Percentiles rank a stretch among this genome's conserved stretches.
Conservation (phyloP, 2,797 vertebrate species). For the Scyliorhinus canicula region DNA sequence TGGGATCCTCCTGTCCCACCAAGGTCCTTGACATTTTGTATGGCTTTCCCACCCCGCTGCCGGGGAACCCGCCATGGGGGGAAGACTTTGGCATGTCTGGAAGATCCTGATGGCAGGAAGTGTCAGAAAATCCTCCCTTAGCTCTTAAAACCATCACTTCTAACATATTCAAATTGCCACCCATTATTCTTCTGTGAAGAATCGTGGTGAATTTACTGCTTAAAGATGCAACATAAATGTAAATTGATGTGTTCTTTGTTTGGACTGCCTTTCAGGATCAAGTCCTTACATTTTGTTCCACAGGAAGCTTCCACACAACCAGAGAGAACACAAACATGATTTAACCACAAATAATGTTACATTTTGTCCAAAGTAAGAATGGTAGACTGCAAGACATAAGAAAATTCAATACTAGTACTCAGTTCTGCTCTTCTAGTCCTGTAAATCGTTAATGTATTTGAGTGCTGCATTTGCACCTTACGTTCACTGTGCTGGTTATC, state of each 20-base stretch:
- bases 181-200: background rate
- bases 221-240: background rate
- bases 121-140: too few species aligned
- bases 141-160: background rate
- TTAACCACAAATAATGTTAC: background rate
- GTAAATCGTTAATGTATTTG: background rate
- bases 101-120: too few species aligned
- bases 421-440: background rate
- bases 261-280: background rate
- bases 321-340: background rate
- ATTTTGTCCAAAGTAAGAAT: background rate
- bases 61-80: too few species aligned
- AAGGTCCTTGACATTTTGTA: too few species aligned
- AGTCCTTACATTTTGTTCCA: background rate
- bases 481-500: background rate
- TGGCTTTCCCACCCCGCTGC: too few species aligned
- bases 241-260: background rate
- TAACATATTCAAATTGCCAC: background rate
- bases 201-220: background rate
- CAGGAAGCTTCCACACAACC: background rate
- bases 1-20: too few species aligned
- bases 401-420: background rate
- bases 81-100: too few species aligned
- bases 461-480: background rate
- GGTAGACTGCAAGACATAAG: background rate